Evolutionary conservation across 2,888 invertebrate genomes (phyloP), one percentile per base, ranked within the genome.

Genomic region (Digitonthophagus gazella): DNA sequence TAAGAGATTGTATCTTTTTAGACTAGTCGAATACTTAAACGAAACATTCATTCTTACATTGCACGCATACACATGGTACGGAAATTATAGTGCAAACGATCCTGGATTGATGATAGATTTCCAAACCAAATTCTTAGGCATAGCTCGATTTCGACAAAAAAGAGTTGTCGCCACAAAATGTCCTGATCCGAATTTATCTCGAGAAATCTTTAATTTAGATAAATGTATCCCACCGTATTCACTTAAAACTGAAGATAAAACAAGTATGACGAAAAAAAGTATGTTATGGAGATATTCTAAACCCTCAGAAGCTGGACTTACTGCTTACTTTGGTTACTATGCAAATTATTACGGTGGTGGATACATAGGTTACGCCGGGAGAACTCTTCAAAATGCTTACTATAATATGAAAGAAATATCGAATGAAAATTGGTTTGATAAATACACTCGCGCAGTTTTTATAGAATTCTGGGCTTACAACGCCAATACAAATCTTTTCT

Each of bases 391-490:
- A 28, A 75, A 75, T 44, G 70, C 74, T 4, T 68, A 67, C 4
- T 72, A 74, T 16, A 69, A 72, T 16, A 11, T 75, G 15, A 58
- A 72, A 15, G 72, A 72, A 54, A 64, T 73, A 2, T 55, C 57
- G 8, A 22, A 64, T 5, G 67, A 69, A 3, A 57, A 71, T 58
- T 75, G 75, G 75, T 71, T 75, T 15, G 72, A 74, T 66, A 16
- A 56, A n/a, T 66, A 63, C 3, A 71, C 74, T 0, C 66, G 75
- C 67, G 75, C 65, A 1, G n/a, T 74, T 19, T 69, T 74, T 65
- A 58, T 75, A 14, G 75, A 75, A 71, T 72, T 72, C 58, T 72
- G 72, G 67, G 67, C 73, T 8, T 75, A 75, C 66, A 75, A 75
- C 61, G 72, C 71, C 0, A 75, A 75, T 56, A 69, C 71, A 5